Evolutionary conservation across 2,888 invertebrate species (phyloP).

Genomic region (Copidosoma aretas): DNA sequence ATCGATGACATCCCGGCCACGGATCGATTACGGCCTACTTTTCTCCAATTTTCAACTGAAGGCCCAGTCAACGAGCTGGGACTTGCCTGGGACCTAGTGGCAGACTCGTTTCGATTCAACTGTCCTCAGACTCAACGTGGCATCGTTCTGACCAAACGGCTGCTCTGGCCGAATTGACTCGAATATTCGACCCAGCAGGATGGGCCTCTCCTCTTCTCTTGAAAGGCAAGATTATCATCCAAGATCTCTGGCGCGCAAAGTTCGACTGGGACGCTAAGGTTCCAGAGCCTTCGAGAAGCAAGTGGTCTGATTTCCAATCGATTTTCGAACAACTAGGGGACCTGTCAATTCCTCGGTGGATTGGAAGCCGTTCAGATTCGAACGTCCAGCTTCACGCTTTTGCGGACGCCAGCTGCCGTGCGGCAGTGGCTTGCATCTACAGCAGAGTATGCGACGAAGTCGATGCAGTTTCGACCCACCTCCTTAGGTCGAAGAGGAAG

Average conservation of each 20-base stretch:
- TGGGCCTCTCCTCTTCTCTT: neutral
- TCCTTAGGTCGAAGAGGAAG: neutral
- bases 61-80: no score
- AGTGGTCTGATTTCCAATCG: no score
- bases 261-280: no score
- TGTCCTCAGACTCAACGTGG: neutral
- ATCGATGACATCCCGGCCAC: neutral
- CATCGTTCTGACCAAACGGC: neutral
- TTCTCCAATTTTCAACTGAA: no score
- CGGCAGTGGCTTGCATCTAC: neutral
- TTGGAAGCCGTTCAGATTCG: no score
- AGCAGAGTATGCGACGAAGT: neutral
- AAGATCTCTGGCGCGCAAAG: no score
- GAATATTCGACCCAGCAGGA: neutral
- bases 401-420: neutral
- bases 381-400: neutral
- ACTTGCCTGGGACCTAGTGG: neutral
- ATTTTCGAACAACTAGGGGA: neutral
- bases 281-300: no score
- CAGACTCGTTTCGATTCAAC: neutral
- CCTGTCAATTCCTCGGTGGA: neutral
- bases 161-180: neutral
- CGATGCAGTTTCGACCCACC: neutral
- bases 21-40: neutral
- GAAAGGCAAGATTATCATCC: no score